Conservation (phyloP, 2,888 invertebrate genomes). For the Tipula confusa region DNA sequence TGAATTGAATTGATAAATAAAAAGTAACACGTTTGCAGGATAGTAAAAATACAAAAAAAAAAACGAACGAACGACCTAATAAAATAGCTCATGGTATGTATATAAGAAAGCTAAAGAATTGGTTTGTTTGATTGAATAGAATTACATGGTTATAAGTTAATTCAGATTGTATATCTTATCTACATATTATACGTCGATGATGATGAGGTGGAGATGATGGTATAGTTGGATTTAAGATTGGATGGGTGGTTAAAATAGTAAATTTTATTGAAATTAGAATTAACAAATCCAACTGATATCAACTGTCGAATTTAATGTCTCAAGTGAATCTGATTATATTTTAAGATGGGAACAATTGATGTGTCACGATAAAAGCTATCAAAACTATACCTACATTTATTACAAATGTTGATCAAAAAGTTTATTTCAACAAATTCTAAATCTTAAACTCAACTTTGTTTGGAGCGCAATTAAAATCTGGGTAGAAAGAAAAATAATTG, state of each 20-base stretch:
- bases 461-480: too few species aligned
- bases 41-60: background rate
- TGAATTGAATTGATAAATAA: slow-evolving; percentile 25
- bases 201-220: background rate
- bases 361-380: too few species aligned
- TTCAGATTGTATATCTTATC: background rate
- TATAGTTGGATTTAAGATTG: background rate
- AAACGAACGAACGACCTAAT: background rate
- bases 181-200: background rate
- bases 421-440: too few species aligned
- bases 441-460: too few species aligned
- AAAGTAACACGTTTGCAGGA: slow-evolving; percentile 12
- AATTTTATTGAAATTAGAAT: too few species aligned
- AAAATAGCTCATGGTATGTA: background rate
- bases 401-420: too few species aligned
- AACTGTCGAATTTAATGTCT: too few species aligned
- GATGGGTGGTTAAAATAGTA: background rate
- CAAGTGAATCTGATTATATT: too few species aligned
- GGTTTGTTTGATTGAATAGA: background rate
- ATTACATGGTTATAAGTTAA: slow-evolving; percentile 20
- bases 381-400: too few species aligned
- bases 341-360: too few species aligned
- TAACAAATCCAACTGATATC: too few species aligned
- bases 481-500: too few species aligned
- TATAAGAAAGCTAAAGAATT: background rate